These are phyloP conservation scores for Gadopsis marmoratus DNA, from an alignment of 2,797 vertebrate species.

Conservation along the genomic window DNA sequence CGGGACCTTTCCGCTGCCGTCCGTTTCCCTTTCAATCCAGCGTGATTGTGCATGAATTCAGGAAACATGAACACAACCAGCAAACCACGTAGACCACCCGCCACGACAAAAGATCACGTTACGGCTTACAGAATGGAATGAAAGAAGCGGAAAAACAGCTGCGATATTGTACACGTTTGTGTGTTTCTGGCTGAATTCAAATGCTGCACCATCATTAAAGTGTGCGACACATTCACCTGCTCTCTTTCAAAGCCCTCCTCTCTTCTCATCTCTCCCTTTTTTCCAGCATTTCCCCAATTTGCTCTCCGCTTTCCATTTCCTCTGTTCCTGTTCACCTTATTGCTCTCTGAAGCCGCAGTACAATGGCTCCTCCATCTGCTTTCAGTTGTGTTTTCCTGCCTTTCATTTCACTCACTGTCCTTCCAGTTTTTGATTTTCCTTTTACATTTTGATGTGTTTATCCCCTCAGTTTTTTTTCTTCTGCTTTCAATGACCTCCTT, in stretches of 20 bases:
- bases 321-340: constrained; percentile 45
- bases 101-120: neutral
- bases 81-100: neutral
- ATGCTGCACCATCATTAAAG: constrained; percentile 45
- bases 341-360: constrained; percentile 36
- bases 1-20: neutral
- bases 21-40: neutral
- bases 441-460: constrained; percentile 3
- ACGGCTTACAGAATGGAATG: constrained; percentile 3
- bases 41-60: neutral
- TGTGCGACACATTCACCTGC: constrained; percentile 40
- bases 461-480: constrained; percentile 28
- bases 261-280: constrained; percentile 31
- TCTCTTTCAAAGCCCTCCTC: constrained; percentile 43
- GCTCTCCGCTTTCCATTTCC: constrained; percentile 37
- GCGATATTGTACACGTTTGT: neutral
- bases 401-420: constrained; percentile 28
- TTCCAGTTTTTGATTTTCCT: neutral
- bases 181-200: constrained; percentile 33
- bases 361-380: constrained; percentile 45
- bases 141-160: constrained; percentile 14
- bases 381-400: constrained; percentile 37
- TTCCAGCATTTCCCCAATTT: constrained; percentile 23
- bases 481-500: constrained; percentile 11
- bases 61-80: neutral